Evolutionary conservation across 2,113 vertebrate genomes (phyloP), one percentile per base, ranked within the genome.

Genomic region (Acanthochromis polyacanthus): DNA sequence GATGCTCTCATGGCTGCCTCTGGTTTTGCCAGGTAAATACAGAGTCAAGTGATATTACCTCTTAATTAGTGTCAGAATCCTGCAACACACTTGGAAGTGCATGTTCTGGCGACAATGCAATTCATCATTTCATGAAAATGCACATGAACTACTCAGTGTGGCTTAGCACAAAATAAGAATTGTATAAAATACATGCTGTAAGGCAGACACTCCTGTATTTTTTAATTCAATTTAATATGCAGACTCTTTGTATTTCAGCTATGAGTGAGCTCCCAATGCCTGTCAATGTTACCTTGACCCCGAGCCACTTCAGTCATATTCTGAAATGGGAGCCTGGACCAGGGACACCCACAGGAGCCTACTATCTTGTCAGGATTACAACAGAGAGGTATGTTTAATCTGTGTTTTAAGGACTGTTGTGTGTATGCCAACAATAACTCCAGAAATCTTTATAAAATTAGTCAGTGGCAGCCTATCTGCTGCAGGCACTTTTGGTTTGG

Each of bases 241-340:
- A 51, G 25, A 58, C 32, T 81, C 10, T 65, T n/a, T 82, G 32
- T 64, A 1, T 77, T 85, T 19, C 81, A 93, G 92, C 52, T 20
- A 7, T 77, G 46, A 80, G 19, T 73, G 22, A 76, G n/a, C 68
- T 86, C 45, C 87, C 87, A 1, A 3, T 5, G 2, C 84, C 86
- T 1, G 28, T 68, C 30, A 81, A 73, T 15, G 0, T 78, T 1
- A 50, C 0, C 5, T 2, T 92, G 46, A 78, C 7, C 17, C 89
- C 89, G 10, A 1, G 2, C 1, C 9, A 81, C 12, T 87, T 90
- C 19, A 65, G 10, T 2, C 78, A 88, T 32, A 4, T 78, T 14
- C 62, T 93, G 52, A 83, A 1, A 19, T 92, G 91, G 92, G 56
- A 75, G 5, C 58, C 64, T 12, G 89, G 81, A 51, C 53, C 64